A percentile compares a stretch with the other conserved stretches of the same genome.
Conservation (phyloP, 2,888 invertebrate species). For the Eudemis profundana region DNA sequence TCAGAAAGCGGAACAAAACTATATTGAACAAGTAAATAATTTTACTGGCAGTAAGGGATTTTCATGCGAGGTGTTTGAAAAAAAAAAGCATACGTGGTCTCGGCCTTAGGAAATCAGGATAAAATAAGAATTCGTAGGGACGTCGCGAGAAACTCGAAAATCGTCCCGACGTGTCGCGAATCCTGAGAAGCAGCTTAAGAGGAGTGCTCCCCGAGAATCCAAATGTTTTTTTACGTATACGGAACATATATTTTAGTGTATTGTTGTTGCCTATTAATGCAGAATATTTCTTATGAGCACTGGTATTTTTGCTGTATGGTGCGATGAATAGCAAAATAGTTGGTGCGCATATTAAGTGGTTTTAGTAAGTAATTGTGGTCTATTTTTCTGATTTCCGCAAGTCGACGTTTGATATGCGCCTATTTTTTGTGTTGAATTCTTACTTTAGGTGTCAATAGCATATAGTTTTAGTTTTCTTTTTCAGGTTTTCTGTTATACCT, state of each 20-base stretch:
- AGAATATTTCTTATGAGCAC: not conserved
- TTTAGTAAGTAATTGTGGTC: too few relatives aligned
- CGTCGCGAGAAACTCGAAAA: constrained; percentile 68
- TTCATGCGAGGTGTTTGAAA: constrained; percentile 48
- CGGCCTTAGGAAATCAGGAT: constrained; percentile 53
- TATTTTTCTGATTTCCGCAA: too few relatives aligned
- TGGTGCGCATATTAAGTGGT: too few relatives aligned
- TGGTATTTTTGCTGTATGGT: not conserved
- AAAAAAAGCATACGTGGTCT: constrained; percentile 58
- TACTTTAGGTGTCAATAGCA: too few relatives aligned
- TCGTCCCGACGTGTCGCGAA: constrained; percentile 68
- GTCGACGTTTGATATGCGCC: too few relatives aligned
- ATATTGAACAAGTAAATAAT: constrained; percentile 74
- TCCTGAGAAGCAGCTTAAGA: constrained; percentile 47
- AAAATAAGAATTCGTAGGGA: constrained; percentile 64
- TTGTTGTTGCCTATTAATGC: constrained; percentile 34
- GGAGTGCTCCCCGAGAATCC: constrained; percentile 28
- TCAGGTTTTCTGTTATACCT: too few relatives aligned
- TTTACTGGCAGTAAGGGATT: constrained; percentile 66
- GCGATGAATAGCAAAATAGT: too few relatives aligned
- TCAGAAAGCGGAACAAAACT: constrained; percentile 56
- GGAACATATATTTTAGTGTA: constrained; percentile 29
- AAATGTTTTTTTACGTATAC: constrained; percentile 41
- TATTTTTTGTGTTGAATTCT: too few relatives aligned
- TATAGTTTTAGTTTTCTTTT: too few relatives aligned